These are phyloP conservation scores for Poicephalus meyeri DNA, from an alignment of 2,113 vertebrate species.

Conservation along the genomic window DNA sequence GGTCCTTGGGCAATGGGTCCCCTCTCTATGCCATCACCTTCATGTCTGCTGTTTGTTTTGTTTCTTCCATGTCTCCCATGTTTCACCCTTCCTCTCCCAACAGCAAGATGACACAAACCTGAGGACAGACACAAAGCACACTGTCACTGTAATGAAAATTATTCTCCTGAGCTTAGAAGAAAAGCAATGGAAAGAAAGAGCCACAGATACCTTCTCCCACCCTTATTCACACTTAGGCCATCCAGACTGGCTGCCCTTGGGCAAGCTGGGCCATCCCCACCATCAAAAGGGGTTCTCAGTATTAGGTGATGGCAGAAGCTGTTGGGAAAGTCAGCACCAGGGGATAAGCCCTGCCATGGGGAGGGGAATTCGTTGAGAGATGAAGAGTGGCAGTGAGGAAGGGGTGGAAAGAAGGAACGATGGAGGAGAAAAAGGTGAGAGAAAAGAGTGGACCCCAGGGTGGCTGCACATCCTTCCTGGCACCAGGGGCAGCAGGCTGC, in stretches of 20 bases:
- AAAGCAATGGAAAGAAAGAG: not conserved
- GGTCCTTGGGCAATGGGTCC: rapidly evolving
- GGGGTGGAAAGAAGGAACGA: not conserved
- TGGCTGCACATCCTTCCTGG: not conserved
- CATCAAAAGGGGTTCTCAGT: not conserved
- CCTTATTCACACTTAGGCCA: not conserved
- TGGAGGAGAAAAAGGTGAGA: not conserved
- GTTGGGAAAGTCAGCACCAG: not conserved
- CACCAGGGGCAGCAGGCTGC: not conserved
- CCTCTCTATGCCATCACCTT: not conserved
- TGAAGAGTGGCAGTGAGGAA: not conserved
- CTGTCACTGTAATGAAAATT: not conserved
- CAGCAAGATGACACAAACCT: not conserved
- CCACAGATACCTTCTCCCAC: not conserved
- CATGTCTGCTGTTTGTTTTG: not conserved
- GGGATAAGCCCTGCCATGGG: not conserved
- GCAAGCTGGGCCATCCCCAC: not conserved
- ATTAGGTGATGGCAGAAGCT: not conserved
- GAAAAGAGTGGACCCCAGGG: not conserved
- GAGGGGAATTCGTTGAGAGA: not conserved
- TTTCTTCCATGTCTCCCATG: not conserved
- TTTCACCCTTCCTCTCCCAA: not conserved
- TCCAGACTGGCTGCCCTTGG: not conserved
- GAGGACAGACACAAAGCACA: not conserved
- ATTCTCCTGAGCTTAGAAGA: not conserved